Percentiles rank a stretch among this genome's conserved stretches.
phyloP scores from a whole-genome alignment of 1,140 invertebrate species.

The Polypedilum vanderplanki region DNA sequence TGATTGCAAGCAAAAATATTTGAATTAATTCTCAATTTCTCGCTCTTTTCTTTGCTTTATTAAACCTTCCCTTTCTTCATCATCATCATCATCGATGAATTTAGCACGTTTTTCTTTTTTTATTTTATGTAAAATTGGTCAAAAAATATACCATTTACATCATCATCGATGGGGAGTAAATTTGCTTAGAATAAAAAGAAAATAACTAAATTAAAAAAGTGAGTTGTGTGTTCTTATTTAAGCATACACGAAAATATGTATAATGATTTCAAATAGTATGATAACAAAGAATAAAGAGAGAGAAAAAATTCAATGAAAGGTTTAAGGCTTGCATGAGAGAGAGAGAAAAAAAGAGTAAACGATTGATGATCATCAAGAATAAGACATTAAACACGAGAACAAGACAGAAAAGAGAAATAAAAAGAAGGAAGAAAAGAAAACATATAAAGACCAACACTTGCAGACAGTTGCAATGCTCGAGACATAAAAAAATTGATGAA shows the following conservation, averaged over 20 bases:
- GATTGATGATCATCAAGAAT: slow-evolving; percentile 24
- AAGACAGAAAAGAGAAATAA: neutral
- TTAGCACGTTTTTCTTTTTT: slow-evolving; percentile 3
- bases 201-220: no score
- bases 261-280: neutral
- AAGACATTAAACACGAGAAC: slow-evolving; percentile 24
- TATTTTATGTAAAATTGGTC: neutral
- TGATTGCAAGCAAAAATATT: slow-evolving; percentile 19
- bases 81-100: no score
- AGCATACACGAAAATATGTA: no score
- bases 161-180: no score
- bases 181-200: no score
- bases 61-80: neutral
- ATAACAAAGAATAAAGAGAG: neutral
- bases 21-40: slow-evolving; percentile 14
- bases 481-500: slow-evolving; percentile 6
- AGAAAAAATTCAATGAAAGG: slow-evolving; percentile 7
- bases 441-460: slow-evolving; percentile 16
- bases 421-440: neutral
- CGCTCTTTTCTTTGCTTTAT: slow-evolving; percentile 12
- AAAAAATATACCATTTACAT: no score
- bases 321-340: neutral
- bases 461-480: slow-evolving; percentile 20
- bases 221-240: no score
- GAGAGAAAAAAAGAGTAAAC: slow-evolving; percentile 2